phyloP scores from a whole-genome alignment of 92 coral and sea anemone genomes.

The Porites rus region DNA sequence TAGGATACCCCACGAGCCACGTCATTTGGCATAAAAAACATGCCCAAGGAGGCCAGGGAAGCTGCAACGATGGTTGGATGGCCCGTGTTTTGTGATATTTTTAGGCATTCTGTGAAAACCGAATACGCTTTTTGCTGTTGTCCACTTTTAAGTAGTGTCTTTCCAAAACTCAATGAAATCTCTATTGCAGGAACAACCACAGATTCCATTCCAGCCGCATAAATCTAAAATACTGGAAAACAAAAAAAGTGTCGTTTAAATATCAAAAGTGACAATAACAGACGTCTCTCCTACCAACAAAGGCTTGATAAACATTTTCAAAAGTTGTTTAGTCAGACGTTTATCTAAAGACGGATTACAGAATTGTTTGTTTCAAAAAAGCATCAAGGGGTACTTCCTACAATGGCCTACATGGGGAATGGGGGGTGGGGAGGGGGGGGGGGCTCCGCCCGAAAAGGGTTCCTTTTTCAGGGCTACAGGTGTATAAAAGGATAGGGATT shows the following conservation, averaged over 20 bases:
- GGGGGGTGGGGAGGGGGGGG: too few relatives aligned
- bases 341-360: too few relatives aligned
- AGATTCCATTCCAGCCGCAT: not conserved
- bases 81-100: not conserved
- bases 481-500: too few relatives aligned
- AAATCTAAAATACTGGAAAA: not conserved
- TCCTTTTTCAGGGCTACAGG: too few relatives aligned
- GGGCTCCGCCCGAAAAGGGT: too few relatives aligned
- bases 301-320: too few relatives aligned
- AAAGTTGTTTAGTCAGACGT: too few relatives aligned
- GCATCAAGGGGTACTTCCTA: too few relatives aligned
- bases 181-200: not conserved
- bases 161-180: slow-evolving; percentile 2
- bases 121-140: slow-evolving; percentile 5
- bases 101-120: slow-evolving; percentile 16
- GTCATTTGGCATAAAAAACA: slow-evolving; percentile 3
- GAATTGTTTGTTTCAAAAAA: too few relatives aligned
- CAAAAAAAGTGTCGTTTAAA: not conserved
- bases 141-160: not conserved
- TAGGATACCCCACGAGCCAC: not conserved
- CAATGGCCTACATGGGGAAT: too few relatives aligned
- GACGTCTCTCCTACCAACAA: too few relatives aligned
- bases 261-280: too few relatives aligned
- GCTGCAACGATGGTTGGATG: not conserved
- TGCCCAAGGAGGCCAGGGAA: slow-evolving; percentile 3